Evolutionary conservation across 1,140 invertebrate genomes (phyloP).

Genomic region (Heliothis subflexa): DNA sequence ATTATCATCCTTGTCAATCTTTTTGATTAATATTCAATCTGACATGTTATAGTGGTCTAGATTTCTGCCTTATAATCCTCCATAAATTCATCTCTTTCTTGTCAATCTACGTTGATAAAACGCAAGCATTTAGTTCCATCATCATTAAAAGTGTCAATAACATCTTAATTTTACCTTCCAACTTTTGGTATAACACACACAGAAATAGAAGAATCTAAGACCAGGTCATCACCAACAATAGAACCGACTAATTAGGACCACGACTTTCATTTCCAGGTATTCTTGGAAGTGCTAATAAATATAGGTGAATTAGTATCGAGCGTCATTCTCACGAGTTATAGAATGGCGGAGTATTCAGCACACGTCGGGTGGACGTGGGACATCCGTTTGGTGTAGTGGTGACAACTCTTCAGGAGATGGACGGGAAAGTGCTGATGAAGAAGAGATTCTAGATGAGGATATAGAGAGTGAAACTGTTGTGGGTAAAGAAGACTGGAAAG

Average conservation of each 20-base stretch:
- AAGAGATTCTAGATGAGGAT: not conserved
- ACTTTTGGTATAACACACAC: too few relatives aligned
- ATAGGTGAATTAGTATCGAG: slow-evolving; percentile 40
- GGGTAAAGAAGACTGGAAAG: too few relatives aligned
- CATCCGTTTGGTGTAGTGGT: slow-evolving; percentile 38
- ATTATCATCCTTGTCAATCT: too few relatives aligned
- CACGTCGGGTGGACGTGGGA: slow-evolving; percentile 41
- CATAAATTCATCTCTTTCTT: not conserved
- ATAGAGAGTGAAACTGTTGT: not conserved
- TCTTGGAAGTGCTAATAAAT: slow-evolving; percentile 15
- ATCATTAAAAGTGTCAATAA: too few relatives aligned
- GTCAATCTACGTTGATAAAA: too few relatives aligned
- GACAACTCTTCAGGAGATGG: slow-evolving; percentile 3
- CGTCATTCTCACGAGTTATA: slow-evolving; percentile 49
- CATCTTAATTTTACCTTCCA: too few relatives aligned
- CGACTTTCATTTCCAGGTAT: slow-evolving; percentile 11
- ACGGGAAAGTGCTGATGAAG: not conserved
- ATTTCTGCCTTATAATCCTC: not conserved
- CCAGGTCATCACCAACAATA: not conserved
- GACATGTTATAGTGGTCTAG: not conserved
- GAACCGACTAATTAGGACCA: slow-evolving; percentile 17
- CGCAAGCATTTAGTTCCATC: too few relatives aligned
- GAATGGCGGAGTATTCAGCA: slow-evolving; percentile 21
- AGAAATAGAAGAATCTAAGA: not conserved
- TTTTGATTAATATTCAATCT: not conserved